phyloP scores from a whole-genome alignment of 2,113 vertebrate genomes.

The Pomatostomus ruficeps region DNA sequence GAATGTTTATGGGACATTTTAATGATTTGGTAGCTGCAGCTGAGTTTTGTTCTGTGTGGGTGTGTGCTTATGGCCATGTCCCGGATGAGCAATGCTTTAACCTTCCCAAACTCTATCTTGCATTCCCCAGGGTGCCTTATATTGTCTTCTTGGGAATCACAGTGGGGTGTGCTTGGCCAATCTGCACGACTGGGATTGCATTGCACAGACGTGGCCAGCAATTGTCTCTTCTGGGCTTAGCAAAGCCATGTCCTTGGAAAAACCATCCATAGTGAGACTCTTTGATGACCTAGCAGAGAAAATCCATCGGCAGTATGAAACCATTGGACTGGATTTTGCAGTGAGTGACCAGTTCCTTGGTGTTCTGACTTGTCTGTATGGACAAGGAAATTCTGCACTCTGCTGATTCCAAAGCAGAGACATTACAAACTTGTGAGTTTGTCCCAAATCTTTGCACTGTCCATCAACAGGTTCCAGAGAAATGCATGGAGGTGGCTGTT shows the following conservation, averaged over 20 bases:
- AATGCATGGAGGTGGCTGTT: conserved; percentile 77
- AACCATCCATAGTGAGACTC: conserved; percentile 92
- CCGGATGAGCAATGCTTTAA: background rate
- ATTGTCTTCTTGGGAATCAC: conserved; percentile 94
- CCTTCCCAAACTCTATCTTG: background rate
- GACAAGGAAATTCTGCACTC: background rate
- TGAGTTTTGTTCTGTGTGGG: background rate
- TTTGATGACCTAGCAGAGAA: conserved; percentile 97
- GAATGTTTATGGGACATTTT: background rate
- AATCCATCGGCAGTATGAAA: conserved; percentile 95
- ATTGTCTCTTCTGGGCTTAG: conserved; percentile 91
- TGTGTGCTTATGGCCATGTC: background rate
- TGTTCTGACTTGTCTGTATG: background rate
- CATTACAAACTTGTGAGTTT: rapidly evolving
- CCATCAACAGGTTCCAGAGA: conserved; percentile 77
- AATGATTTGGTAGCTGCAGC: background rate
- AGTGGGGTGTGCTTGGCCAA: conserved; percentile 90
- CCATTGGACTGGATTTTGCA: conserved; percentile 88
- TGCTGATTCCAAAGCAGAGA: background rate
- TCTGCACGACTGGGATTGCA: conserved; percentile 96
- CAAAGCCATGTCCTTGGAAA: conserved; percentile 94
- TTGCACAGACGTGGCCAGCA: conserved; percentile 91
- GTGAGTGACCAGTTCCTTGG: conserved; percentile 71
- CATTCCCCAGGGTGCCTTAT: conserved; percentile 86
- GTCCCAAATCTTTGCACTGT: background rate